Conservation (phyloP, 92 coral and sea anemone genomes). For the Plumapathes pennacea region DNA sequence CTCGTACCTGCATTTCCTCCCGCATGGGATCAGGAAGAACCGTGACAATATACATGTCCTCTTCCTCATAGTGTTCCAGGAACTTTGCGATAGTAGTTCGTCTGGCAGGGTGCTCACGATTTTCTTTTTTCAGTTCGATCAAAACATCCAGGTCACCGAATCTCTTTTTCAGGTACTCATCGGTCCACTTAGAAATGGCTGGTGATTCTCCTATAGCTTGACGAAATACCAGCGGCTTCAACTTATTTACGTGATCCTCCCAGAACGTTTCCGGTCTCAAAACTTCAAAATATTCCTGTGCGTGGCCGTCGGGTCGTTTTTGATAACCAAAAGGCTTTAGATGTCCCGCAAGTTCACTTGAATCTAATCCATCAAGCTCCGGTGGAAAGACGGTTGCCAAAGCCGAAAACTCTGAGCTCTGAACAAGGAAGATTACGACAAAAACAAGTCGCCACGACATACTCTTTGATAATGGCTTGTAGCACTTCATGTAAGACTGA, state of each 20-base stretch:
- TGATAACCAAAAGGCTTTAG: conserved; percentile 83
- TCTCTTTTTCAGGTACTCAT: conserved; percentile 59
- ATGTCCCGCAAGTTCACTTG: conserved; percentile 83
- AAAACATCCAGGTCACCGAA: conserved; percentile 92
- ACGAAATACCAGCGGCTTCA: conserved; percentile 78
- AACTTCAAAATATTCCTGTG: conserved; percentile 62
- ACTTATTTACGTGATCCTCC: conserved; percentile 69
- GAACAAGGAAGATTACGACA: too few relatives aligned
- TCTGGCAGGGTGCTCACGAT: conserved; percentile 68
- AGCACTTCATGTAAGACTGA: too few relatives aligned
- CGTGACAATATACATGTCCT: conserved; percentile 85
- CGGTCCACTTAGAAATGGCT: conserved; percentile 77
- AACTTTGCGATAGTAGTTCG: conserved; percentile 73
- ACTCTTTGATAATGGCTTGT: too few relatives aligned
- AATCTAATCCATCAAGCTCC: too few relatives aligned
- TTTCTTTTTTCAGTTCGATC: conserved; percentile 85
- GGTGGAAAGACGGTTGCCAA: too few relatives aligned
- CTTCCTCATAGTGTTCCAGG: conserved; percentile 65
- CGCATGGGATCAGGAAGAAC: conserved; percentile 97
- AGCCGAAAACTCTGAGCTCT: too few relatives aligned
- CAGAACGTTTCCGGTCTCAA: conserved; percentile 77
- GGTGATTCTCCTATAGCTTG: conserved; percentile 79
- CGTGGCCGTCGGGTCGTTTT: conserved; percentile 81
- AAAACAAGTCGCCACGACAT: too few relatives aligned
- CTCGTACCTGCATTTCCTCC: conserved; percentile 85